Base-by-base conservation (phyloP, 2,113 vertebrate genomes). In the Tricholaema leucomelas region DNA sequence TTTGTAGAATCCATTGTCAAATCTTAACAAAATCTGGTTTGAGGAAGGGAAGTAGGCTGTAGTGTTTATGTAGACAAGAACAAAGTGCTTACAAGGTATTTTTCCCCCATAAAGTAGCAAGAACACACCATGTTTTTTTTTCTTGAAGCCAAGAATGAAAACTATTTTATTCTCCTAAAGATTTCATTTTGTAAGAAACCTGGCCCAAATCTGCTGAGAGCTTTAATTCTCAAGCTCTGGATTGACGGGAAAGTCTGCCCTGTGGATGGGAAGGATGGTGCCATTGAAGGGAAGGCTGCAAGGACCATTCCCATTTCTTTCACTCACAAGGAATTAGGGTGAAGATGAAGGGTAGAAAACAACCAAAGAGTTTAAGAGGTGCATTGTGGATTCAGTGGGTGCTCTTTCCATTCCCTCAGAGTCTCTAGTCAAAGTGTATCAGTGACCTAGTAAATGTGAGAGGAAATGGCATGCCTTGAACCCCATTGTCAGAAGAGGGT, bases 1-100 rank as follows among this genome's bases (percentile, higher is more conserved):
- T 70, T 94, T 80, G 87, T 91, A 79, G 67, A 87, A 80, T 74
- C 65, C 12, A 10, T 18, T 82, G 55, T 85, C 64, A 85, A 66
- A 66, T 89, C 81, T 87, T 85, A 80, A 52, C 50, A 70, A 81
- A 92, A 91, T 70, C 74, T 84, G 67, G 82, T 95, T 91, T 85
- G 38, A 5, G 55, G 30, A 89, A 21, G 13, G 58, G 28, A 33
- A 87, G 75, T 3, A 0, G 50, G 12, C 70, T 73, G 52, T 88
- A 38, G 72, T 79, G 21, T 83, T 90, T 89, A n/a, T 35, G 12
- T 36, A 74, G 90, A 82, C 60, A 70, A 76, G 50, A 88, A 8
- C 72, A 67, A 80, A 64, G n/a, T 56, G 52, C 75, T 91, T 94
- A 81, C 74, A 79, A 82, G 36, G 59, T 87, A 74, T 92, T 95